Evolutionary conservation across 1,140 invertebrate species (phyloP), one percentile per base, ranked within the genome.

Genomic region (Drosophila trapezifrons): DNA sequence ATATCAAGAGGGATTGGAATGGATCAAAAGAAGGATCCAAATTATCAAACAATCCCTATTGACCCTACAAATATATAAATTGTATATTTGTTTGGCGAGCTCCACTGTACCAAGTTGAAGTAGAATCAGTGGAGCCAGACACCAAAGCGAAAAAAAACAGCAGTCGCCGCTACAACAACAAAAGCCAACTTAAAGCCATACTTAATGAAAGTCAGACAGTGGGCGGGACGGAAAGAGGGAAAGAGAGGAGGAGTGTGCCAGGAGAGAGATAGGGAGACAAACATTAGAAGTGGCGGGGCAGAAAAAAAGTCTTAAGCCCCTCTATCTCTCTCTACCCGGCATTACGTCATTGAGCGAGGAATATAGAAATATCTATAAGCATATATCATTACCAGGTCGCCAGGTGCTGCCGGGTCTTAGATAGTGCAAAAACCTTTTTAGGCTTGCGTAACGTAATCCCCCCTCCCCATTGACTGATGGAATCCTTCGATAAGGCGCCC

Each of bases 161-260:
- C 58, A 64, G 37, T 27, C 40, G 60, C 55, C 54, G 55, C 51
- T 58, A 64, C 56, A 59, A 17, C 38, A 62, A 27, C 54, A 56
- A 69, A 40, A 60, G 60, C 72, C 60, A 66, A 45, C 59, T 67
- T 72, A 57, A 52, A 59, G 67, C 57, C 79, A 60, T 78, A 43
- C 58, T 62, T 78, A 84, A 83, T 79, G 78, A 80, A 80, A 76
- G 76, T 74, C 76, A 84, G 64, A 75, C 47, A 46, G 62, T 52
- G 60, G 66, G 73, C 40, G 73, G 49, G 55, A 47, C 56, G 43
- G 58, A 40, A 59, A 18, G 20, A 29, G 69, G 12, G 22, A n/a
- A 29, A 35, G 37, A 32, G 25, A 17, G 42, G 29, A 32, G 35
- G n/a, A 15, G 22, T 22, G 1, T 25, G 15, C 22, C 15, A 17